These are phyloP conservation scores for Falco biarmicus DNA, from an alignment of 2,797 vertebrate genomes.

Conservation along the genomic window DNA sequence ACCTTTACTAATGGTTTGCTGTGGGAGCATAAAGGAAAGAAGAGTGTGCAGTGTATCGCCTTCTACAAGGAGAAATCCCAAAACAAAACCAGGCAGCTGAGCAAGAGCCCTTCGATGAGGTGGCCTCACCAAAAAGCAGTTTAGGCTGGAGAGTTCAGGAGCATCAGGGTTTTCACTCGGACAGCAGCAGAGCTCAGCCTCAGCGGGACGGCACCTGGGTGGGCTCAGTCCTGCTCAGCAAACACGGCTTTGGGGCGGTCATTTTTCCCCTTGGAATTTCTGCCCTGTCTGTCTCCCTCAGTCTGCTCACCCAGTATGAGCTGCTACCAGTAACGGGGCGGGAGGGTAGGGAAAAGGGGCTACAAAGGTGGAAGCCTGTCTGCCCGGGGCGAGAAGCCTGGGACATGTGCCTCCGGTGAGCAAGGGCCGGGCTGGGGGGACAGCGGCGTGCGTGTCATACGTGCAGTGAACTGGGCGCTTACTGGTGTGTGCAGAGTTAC, in stretches of 20 bases:
- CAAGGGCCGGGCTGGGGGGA: no score
- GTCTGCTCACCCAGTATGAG: neutral
- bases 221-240: neutral
- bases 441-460: rapidly evolving
- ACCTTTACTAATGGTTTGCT: neutral
- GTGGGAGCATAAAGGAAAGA: neutral
- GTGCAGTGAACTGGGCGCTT: rapidly evolving
- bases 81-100: neutral
- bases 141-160: neutral
- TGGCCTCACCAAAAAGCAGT: neutral
- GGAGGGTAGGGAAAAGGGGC: neutral
- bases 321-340: neutral
- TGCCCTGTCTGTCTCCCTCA: neutral
- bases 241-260: neutral
- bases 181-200: neutral
- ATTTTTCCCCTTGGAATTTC: neutral
- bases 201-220: neutral
- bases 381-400: neutral
- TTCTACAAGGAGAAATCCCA: neutral
- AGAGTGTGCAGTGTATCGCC: neutral
- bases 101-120: neutral
- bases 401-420: neutral
- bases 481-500: neutral
- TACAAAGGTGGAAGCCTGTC: neutral
- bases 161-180: neutral